Base-by-base conservation (phyloP, 2,797 vertebrate species). In the Esox masquinongy region DNA sequence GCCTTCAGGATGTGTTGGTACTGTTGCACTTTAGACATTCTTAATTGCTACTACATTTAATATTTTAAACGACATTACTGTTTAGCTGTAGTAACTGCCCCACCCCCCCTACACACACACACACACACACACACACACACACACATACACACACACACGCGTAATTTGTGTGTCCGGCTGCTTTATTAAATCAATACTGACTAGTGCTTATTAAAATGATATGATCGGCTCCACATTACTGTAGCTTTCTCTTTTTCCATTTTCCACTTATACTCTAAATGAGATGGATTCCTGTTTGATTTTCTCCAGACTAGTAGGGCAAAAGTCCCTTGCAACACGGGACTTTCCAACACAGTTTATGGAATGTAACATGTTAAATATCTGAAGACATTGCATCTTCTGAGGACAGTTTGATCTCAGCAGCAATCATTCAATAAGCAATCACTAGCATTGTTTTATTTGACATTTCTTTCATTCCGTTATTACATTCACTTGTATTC, bases 131-230 rank as follows among this genome's bases (percentile, higher is more conserved):
- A 6, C 5, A 5, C 36, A 39, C 36, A 6, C 5, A 39, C 0
- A 39, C 36, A 39, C 7, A 5, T 4, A 39, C 36, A 39, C 36
- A 39, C 7, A 39, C 36, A 39, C 83, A 80, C 77, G 63, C 70
- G 77, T 76, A 77, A 81, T 74, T 82, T 79, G 77, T 86, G 79
- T 83, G 70, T 83, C 70, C 67, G 22, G 76, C 77, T 76, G 70
- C 47, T 80, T 73, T 59, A 87, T 88, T 80, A 47, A 84, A 89
- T 86, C 80, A 88, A 74, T 81, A 69, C 75, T 82, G 81, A 86
- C 70, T n/a, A 80, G 82, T 74, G 43, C 67, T 86, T 73, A 86
- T 89, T 86, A 81, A 74, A 81, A 76, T 75, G 80, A 88, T 85
- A 68, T 72, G 81, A 79, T 84, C 53, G 82, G 70, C 77, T 85